These are phyloP conservation scores for Pristiophorus japonicus DNA, from an alignment of 2,113 vertebrate genomes.

Conservation along the genomic window DNA sequence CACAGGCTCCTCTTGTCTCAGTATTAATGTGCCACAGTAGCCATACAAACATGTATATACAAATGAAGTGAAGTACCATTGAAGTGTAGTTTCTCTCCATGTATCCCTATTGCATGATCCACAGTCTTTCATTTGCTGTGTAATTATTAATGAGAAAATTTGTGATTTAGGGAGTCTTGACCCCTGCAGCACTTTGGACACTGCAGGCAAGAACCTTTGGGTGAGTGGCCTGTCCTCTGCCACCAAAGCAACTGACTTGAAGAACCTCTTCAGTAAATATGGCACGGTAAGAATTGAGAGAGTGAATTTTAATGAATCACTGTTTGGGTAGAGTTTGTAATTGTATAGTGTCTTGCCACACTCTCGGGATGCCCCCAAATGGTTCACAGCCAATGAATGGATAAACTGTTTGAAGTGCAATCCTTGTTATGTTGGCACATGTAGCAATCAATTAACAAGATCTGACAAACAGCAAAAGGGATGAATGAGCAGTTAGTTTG, in stretches of 20 bases:
- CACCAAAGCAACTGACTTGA: slow-evolving; percentile 90
- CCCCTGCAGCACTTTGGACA: not conserved
- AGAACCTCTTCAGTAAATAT: slow-evolving; percentile 93
- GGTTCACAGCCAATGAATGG: not conserved
- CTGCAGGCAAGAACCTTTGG: slow-evolving; percentile 79
- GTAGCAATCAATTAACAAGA: not conserved
- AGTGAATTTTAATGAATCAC: not conserved
- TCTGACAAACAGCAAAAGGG: not conserved
- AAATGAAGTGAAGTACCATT: not conserved
- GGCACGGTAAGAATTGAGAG: slow-evolving; percentile 68
- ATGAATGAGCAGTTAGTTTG: too few species aligned
- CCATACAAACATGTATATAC: not conserved
- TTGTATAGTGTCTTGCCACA: not conserved
- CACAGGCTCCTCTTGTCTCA: not conserved
- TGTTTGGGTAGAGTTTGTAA: not conserved
- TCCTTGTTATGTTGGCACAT: not conserved
- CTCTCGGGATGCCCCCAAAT: not conserved
- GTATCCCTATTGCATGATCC: not conserved
- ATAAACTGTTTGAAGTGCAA: not conserved
- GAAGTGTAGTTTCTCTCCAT: not conserved
- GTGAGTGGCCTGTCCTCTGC: slow-evolving; percentile 90
- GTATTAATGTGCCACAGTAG: not conserved
- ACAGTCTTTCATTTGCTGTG: not conserved
- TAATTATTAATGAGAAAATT: not conserved
- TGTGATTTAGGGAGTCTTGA: not conserved